phyloP scores from a whole-genome alignment of 2,113 vertebrate genomes.

The Bostrychus sinensis region DNA sequence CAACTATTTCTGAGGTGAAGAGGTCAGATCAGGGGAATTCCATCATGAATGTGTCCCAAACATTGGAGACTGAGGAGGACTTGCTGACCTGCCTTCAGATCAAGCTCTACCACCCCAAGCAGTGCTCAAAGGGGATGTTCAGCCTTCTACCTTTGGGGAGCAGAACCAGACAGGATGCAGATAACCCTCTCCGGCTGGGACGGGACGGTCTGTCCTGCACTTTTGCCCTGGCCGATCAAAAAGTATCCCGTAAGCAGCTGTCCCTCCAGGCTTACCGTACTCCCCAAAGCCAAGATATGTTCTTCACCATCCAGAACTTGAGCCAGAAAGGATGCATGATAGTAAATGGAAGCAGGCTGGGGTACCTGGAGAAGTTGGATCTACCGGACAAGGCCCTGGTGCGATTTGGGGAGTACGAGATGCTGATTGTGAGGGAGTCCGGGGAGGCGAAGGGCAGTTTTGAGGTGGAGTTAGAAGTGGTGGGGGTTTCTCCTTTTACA shows the following conservation, averaged over 20 bases:
- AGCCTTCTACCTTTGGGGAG: conserved; percentile 64
- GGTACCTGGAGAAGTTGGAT: conserved; percentile 84
- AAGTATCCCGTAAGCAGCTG: conserved; percentile 88
- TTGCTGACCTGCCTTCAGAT: conserved; percentile 83
- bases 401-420: conserved; percentile 86
- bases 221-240: conserved; percentile 79
- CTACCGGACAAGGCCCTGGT: conserved; percentile 83
- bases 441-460: conserved; percentile 85
- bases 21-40: not conserved
- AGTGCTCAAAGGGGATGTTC: conserved; percentile 74
- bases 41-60: conserved; percentile 72
- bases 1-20: not conserved
- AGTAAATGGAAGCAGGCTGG: conserved; percentile 77
- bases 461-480: conserved; percentile 82
- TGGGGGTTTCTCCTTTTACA: conserved; percentile 76
- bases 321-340: conserved; percentile 83
- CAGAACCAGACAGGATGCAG: conserved; percentile 67
- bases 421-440: conserved; percentile 79
- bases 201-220: conserved; percentile 80
- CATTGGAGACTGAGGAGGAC: conserved; percentile 85
- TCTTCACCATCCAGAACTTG: conserved; percentile 90
- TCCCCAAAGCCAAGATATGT: conserved; percentile 65
- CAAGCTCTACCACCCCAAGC: conserved; percentile 85
- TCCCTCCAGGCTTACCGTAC: conserved; percentile 82
- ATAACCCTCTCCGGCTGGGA: conserved; percentile 83